Conservation (phyloP, 2,113 vertebrate species). For the Seriola dumerili region DNA sequence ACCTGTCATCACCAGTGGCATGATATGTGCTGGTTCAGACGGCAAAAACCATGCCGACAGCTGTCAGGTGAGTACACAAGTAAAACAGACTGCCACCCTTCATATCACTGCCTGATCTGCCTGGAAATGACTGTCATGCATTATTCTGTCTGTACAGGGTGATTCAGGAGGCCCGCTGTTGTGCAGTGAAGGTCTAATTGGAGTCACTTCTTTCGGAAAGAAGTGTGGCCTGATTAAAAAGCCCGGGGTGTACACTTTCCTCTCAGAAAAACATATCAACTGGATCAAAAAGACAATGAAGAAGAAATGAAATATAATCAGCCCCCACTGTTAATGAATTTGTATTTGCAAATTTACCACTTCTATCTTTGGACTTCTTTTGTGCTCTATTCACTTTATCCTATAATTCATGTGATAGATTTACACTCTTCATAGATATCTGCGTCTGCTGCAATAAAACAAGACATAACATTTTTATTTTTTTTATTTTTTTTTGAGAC, state of each 20-base stretch:
- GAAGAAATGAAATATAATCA: neutral
- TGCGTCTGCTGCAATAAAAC: neutral
- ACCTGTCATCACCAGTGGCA: constrained; percentile 61
- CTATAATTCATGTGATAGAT: neutral
- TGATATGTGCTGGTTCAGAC: constrained; percentile 79
- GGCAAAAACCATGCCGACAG: constrained; percentile 19
- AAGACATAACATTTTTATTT: neutral
- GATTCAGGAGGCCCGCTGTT: constrained; percentile 83
- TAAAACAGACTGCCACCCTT: too few relatives aligned
- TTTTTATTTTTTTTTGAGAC: neutral
- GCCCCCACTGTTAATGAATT: neutral
- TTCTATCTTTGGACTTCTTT: neutral
- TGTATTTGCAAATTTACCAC: neutral
- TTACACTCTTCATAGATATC: neutral
- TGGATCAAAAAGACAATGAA: constrained; percentile 74
- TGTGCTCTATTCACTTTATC: neutral
- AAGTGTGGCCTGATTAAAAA: constrained; percentile 35
- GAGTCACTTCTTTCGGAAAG: constrained; percentile 71
- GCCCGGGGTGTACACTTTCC: constrained; percentile 76
- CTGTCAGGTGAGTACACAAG: constrained; percentile 51
- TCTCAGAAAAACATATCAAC: constrained; percentile 54
- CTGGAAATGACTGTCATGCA: neutral
- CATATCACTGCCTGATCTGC: accelerated
- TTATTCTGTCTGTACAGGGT: constrained; percentile 60
- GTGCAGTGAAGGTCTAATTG: constrained; percentile 59